Evolutionary conservation across 2,113 vertebrate species (phyloP), one percentile per base, ranked within the genome.

Genomic region (Diadophis punctatus): DNA sequence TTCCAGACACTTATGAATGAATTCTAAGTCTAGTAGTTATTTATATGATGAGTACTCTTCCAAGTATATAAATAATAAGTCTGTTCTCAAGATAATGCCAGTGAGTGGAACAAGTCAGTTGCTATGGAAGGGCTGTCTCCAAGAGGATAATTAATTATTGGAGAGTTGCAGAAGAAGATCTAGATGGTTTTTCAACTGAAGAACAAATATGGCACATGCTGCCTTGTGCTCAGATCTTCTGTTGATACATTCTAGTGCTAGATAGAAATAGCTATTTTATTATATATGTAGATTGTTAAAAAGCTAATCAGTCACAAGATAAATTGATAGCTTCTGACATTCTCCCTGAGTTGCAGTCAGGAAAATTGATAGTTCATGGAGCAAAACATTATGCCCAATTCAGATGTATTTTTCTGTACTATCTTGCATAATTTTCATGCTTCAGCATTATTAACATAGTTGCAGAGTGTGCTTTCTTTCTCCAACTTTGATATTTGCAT

Each of bases 1-100:
- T 96, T 96, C 88, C 60, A 95, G 90, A 94, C 51, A 92, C 68
- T 56, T 92, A 94, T 53, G 53, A 92, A 25, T 92, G 93, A 94
- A 52, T 94, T 91, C 91, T 90, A 92, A 93, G 94, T 96, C 90
- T 60, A 58, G 58, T 60, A 88, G 89, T 89, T 95, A 92, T 91
- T 53, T 85, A 89, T 92, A 94, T 63, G 92, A 56, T 60, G 46
- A 90, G 16, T 56, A 51, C 43, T 80, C 86, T 94, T 91, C 90
- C 90, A 91, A 91, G 12, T 58, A 6, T 86, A 85, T 89, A 85
- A 88, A 91, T 94, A 95, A 60, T 87, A 43, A 87, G 16, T 86
- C 63, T 96, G 49, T 95, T 96, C 68, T 95, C 55, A 60, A 84
- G 55, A 46, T 49, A 84, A 80, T 93, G 92, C n/a, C 90, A 86